Evolutionary conservation across 2,797 vertebrate genomes (phyloP).

Genomic region (Bradypodion ventrale): DNA sequence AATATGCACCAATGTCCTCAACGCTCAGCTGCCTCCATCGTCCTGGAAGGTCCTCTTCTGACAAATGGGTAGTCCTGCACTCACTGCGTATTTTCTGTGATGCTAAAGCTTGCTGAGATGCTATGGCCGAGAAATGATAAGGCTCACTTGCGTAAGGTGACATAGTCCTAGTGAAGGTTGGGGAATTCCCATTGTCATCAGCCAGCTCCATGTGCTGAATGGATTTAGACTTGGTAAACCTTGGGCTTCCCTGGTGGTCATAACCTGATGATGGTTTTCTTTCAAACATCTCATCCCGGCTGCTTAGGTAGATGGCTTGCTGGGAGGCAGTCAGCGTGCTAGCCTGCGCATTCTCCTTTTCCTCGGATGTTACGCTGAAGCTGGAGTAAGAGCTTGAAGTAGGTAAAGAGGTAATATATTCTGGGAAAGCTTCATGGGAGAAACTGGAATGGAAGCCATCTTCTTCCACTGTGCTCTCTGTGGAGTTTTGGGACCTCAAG

Average conservation of each 20-base stretch:
- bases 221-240: slow-evolving; percentile 84
- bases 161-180: slow-evolving; percentile 81
- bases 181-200: slow-evolving; percentile 81
- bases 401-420: slow-evolving; percentile 86
- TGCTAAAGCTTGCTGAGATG: slow-evolving; percentile 81
- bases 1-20: slow-evolving; percentile 88
- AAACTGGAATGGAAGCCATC: slow-evolving; percentile 86
- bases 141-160: slow-evolving; percentile 87
- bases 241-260: slow-evolving; percentile 78
- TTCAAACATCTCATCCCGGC: slow-evolving; percentile 85
- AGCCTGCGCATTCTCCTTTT: slow-evolving; percentile 84
- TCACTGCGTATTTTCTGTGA: slow-evolving; percentile 80
- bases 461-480: slow-evolving; percentile 87
- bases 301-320: slow-evolving; percentile 87
- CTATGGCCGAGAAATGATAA: slow-evolving; percentile 83
- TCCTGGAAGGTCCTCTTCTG: slow-evolving; percentile 82
- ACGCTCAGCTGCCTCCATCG: slow-evolving; percentile 91
- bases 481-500: slow-evolving; percentile 86
- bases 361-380: slow-evolving; percentile 90
- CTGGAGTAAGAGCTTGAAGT: slow-evolving; percentile 94
- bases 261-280: slow-evolving; percentile 82
- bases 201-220: slow-evolving; percentile 84
- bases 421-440: slow-evolving; percentile 84
- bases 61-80: slow-evolving; percentile 71
- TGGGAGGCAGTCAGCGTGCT: slow-evolving; percentile 89